These are phyloP conservation scores for Nothobranchius furzeri DNA, from an alignment of 2,113 vertebrate genomes.

Conservation along the genomic window DNA sequence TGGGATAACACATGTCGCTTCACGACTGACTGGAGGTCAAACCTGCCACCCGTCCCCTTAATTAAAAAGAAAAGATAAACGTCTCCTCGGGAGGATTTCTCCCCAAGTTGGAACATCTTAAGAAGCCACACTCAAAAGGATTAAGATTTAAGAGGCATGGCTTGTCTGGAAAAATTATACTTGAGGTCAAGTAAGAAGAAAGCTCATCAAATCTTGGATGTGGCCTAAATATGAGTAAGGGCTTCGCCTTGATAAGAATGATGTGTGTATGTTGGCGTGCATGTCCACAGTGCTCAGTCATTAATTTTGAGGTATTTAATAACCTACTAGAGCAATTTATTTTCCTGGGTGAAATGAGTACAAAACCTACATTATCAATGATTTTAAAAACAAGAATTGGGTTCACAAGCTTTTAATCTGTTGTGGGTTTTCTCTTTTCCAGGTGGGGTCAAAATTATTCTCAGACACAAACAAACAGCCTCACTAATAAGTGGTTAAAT, in stretches of 20 bases:
- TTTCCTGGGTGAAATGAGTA: too few species aligned
- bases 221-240: constrained; percentile 57
- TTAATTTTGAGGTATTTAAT: too few species aligned
- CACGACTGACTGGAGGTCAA: constrained; percentile 35
- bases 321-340: too few species aligned
- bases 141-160: constrained; percentile 61
- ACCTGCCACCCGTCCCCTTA: constrained; percentile 31
- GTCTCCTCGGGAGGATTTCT: constrained; percentile 53
- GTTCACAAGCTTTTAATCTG: too few species aligned
- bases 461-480: too few species aligned
- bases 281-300: too few species aligned
- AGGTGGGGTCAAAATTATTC: too few species aligned
- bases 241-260: neutral
- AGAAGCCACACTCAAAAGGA: constrained; percentile 61
- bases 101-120: constrained; percentile 55
- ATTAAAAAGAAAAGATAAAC: constrained; percentile 51
- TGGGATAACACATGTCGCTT: constrained; percentile 36
- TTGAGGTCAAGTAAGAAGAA: constrained; percentile 51
- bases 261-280: neutral
- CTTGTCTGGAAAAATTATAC: constrained; percentile 68
- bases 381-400: too few species aligned
- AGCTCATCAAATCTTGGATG: constrained; percentile 41
- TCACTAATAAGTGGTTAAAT: too few species aligned
- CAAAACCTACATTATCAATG: too few species aligned
- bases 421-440: too few species aligned